Conservation (phyloP, 2,113 vertebrate species). For the Chaenogobius annularis region DNA sequence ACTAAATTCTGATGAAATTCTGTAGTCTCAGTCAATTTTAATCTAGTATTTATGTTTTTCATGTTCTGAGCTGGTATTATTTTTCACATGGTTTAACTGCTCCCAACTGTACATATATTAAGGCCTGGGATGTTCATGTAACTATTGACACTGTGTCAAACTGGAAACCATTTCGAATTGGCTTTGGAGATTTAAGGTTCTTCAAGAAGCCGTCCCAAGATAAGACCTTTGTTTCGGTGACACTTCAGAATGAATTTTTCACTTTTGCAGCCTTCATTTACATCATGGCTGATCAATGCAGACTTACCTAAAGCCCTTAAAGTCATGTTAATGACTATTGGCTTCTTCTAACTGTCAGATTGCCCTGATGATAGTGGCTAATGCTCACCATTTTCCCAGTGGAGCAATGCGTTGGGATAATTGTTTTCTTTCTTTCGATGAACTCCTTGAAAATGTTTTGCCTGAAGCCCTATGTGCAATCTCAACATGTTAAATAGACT, state of each 20-base stretch:
- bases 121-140: slow-evolving; percentile 31
- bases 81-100: slow-evolving; percentile 16
- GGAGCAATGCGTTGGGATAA: not conserved
- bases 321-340: slow-evolving; percentile 39
- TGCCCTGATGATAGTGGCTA: slow-evolving; percentile 28
- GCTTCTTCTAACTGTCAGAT: slow-evolving; percentile 35
- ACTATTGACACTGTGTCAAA: slow-evolving; percentile 51
- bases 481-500: too few relatives aligned
- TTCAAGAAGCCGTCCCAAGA: slow-evolving; percentile 36
- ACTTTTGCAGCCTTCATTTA: slow-evolving; percentile 27
- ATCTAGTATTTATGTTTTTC: too few relatives aligned
- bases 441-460: not conserved
- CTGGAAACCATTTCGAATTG: slow-evolving; percentile 40
- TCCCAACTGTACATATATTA: slow-evolving; percentile 25
- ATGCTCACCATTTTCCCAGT: slow-evolving; percentile 5
- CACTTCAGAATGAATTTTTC: slow-evolving; percentile 21
- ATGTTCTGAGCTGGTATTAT: not conserved
- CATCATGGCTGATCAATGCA: slow-evolving; percentile 38
- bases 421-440: not conserved
- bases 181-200: slow-evolving; percentile 25
- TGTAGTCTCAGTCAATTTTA: too few relatives aligned
- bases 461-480: not conserved
- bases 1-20: too few relatives aligned
- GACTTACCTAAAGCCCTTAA: slow-evolving; percentile 33
- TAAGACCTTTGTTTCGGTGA: slow-evolving; percentile 25